Base-by-base conservation (phyloP, 2,113 vertebrate genomes). In the Leucosticte australis region DNA sequence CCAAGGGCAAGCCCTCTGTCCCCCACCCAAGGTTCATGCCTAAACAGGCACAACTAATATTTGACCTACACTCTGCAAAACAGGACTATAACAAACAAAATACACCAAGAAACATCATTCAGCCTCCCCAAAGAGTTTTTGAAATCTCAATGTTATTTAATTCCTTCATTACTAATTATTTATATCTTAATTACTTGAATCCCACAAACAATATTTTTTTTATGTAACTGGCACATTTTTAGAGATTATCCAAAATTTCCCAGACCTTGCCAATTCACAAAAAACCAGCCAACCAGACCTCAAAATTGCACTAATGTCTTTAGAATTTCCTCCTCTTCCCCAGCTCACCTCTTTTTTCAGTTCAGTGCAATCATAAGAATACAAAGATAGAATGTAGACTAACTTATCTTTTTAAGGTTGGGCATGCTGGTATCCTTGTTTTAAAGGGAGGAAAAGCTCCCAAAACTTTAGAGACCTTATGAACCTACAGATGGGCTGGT, bases 81-180 rank as follows among this genome's bases (percentile, higher is more conserved):
- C 33, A 46, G 71, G 30, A 55, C 18, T 42, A 5, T 0, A 55
- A 46, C 13, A 74, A 88, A 31, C 2, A 17, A 80, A 83, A 77
- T 5, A 22, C 33, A 35, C 28, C 15, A 23, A 39, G 56, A 75
- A 91, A 63, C 6, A 16, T 30, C 20, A 35, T 28, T 63, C 50
- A 70, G 39, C 11, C 68, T 94, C 83, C 67, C 46, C 23, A 80
- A 90, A 76, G 37, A 30, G 18, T 12, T 82, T 65, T 28, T 53
- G 46, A 90, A 74, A 83, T 74, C 42, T 80, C 47, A 42, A 3
- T 47, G 60, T 59, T 90, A 68, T 75, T 92, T 84, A 86, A 94
- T 96, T 76, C 78, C 49, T 93, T 95, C 65, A 92, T 94, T 85
- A 71, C 81, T 71, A 71, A 95, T 91, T 79, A 79, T 28, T 83